Evolutionary conservation across 1,140 invertebrate genomes (phyloP), one percentile per base, ranked within the genome.

Genomic region (Drosophila bipectinata): DNA sequence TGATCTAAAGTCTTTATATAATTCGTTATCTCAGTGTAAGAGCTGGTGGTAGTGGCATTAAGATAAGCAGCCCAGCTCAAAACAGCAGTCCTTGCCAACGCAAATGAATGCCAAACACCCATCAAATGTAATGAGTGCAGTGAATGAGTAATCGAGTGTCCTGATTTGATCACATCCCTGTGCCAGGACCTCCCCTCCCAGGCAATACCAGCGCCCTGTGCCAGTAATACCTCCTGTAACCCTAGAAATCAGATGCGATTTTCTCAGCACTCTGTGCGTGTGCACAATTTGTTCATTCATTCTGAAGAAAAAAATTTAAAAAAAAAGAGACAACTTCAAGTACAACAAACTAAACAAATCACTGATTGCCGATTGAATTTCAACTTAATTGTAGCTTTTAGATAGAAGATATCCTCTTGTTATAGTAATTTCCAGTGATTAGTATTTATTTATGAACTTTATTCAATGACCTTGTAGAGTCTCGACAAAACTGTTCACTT

Each of bases 91-190:
- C 41, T 56, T 44, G 41, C 14, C 41, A 44, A 18, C 41, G 60
- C 59, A 24, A 49, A 34, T 48, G 61, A 57, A 64, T 64, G 54
- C 54, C 61, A 69, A 68, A 57, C 51, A 69, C 63, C 56, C 63
- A 71, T 71, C 67, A 69, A 69, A 52, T 49, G 41, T 69, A 71
- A 71, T 69, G 67, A 57, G 44, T 55, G 64, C 64, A 57, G 41
- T 69, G 67, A 69, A 71, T 69, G 67, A 71, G 67, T 71, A 71
- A 71, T 71, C 66, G 64, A 71, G 67, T 69, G 67, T 32, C 52
- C 67, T 71, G 67, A 71, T 69, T 67, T 57, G 41, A 69, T 71
- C 44, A 56, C 15, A 24, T 2, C 15, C 10, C 3, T 12, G 2
- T 18, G 32, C 41, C n/a, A 8, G 4, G 14, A n/a, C 9, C 30